Percentiles rank a stretch among this genome's conserved stretches.
These are phyloP conservation scores for Phengaris alcon DNA, from an alignment of 2,888 invertebrate species.

Conservation along the genomic window DNA sequence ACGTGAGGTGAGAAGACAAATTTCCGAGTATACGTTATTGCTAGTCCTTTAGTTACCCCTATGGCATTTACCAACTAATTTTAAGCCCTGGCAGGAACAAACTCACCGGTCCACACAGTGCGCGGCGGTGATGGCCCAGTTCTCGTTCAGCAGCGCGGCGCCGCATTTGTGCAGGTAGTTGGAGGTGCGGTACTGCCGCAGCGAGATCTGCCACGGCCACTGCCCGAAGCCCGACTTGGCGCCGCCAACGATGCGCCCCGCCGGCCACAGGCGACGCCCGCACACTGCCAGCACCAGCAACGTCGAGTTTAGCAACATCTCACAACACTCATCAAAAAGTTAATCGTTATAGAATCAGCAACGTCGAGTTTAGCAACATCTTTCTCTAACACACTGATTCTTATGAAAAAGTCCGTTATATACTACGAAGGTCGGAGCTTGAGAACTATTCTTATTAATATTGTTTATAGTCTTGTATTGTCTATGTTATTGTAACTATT, in stretches of 20 bases:
- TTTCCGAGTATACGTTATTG: no score
- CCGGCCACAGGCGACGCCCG: conserved; percentile 90
- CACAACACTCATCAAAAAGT: conserved; percentile 36
- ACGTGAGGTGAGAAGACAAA: no score
- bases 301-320: conserved; percentile 81
- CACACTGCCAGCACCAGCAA: conserved; percentile 89
- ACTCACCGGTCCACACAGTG: conserved; percentile 97
- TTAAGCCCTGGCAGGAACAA: background rate
- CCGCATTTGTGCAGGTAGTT: conserved; percentile 96
- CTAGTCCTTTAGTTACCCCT: no score
- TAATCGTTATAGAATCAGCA: background rate
- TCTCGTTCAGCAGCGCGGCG: conserved; percentile 93
- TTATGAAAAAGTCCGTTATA: background rate
- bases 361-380: background rate
- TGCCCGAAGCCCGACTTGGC: conserved; percentile 91
- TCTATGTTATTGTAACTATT: background rate
- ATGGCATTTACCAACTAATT: no score
- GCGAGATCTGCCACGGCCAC: conserved; percentile 97
- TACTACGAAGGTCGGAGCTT: background rate
- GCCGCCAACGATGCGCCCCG: conserved; percentile 93
- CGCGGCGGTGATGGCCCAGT: conserved; percentile 97
- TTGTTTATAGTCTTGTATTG: background rate
- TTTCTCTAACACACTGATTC: background rate
- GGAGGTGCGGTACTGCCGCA: conserved; percentile 94
- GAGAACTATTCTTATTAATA: background rate